Evolutionary conservation across 2,797 vertebrate species (phyloP).

Genomic region (Florisuga fusca): DNA sequence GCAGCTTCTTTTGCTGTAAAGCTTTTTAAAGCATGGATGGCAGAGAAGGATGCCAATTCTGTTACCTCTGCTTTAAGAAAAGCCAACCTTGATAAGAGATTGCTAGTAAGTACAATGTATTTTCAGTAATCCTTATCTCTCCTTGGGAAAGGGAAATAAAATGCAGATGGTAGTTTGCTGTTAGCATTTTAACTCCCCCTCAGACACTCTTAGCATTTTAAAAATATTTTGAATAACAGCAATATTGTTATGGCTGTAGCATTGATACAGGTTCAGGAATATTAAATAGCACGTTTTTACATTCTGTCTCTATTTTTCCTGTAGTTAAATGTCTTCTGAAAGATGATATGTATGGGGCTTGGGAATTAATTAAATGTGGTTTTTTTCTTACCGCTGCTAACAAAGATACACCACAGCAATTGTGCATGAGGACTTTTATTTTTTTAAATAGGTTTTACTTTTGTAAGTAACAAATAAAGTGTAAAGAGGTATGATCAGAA

Average conservation of each 20-base stretch:
- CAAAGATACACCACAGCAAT: background rate
- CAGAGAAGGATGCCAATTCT: conserved; percentile 92
- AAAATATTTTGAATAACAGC: conserved; percentile 35
- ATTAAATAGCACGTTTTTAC: conserved; percentile 18
- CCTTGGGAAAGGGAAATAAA: background rate
- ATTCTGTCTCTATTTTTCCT: background rate
- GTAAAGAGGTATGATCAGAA: background rate
- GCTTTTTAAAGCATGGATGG: conserved; percentile 94
- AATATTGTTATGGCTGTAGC: conserved; percentile 21
- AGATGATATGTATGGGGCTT: background rate
- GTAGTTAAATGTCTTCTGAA: background rate
- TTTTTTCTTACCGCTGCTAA: background rate
- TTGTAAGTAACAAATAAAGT: background rate
- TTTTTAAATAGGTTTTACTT: background rate
- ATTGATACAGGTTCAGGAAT: background rate
- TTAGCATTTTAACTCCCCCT: background rate
- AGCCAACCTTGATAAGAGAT: conserved; percentile 91
- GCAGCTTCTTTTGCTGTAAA: conserved; percentile 92
- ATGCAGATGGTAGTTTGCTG: background rate
- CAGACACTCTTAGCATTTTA: background rate
- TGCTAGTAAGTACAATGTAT: conserved; percentile 83
- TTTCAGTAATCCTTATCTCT: background rate
- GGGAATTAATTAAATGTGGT: background rate
- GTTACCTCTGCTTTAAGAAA: conserved; percentile 92
- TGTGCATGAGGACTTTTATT: background rate